Evolutionary conservation across 30 jellyfish, hydroid and myxozoan genomes (phyloP).

Genomic region (Phacellophora camtschatica): DNA sequence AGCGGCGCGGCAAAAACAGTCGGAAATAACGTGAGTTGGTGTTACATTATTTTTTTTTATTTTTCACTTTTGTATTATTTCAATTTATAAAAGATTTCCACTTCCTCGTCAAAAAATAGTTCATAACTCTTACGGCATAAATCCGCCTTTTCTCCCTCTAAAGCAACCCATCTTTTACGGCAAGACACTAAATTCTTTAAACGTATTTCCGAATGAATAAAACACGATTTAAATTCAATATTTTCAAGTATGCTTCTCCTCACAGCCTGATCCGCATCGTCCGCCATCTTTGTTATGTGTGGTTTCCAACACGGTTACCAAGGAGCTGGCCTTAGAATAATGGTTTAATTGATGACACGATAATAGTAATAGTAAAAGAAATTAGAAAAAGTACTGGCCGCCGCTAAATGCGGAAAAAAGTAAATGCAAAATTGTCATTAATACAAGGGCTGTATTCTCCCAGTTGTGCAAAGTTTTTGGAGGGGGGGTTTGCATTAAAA

Average conservation of each 20-base stretch:
- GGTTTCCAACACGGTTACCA: conserved; percentile 22
- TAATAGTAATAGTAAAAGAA: too few species aligned
- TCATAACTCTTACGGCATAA: conserved; percentile 9
- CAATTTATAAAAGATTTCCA: too few species aligned
- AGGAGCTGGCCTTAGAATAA: conserved; percentile 25
- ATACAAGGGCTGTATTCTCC: conserved; percentile 48
- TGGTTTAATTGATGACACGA: conserved; percentile 17
- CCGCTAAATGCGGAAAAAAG: conserved; percentile 39
- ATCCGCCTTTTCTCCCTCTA: conserved; percentile 7
- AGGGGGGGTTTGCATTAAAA: conserved; percentile 44
- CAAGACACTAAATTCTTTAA: not conserved
- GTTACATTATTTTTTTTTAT: too few species aligned
- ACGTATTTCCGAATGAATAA: conserved; percentile 12
- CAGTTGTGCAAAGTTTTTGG: conserved; percentile 36
- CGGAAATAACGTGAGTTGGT: too few species aligned
- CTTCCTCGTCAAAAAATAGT: conserved; percentile 9
- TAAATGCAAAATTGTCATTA: not conserved
- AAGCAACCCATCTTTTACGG: conserved; percentile 24
- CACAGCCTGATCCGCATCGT: conserved; percentile 17
- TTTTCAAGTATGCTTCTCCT: conserved; percentile 6
- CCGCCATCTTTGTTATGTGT: conserved; percentile 32
- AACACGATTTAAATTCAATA: not conserved
- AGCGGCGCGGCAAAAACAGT: too few species aligned
- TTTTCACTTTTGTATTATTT: too few species aligned
- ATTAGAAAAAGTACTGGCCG: too few species aligned